Percentiles rank a stretch among this genome's conserved stretches.
phyloP scores from a whole-genome alignment of 2,797 vertebrate species.

The Sparus aurata region DNA sequence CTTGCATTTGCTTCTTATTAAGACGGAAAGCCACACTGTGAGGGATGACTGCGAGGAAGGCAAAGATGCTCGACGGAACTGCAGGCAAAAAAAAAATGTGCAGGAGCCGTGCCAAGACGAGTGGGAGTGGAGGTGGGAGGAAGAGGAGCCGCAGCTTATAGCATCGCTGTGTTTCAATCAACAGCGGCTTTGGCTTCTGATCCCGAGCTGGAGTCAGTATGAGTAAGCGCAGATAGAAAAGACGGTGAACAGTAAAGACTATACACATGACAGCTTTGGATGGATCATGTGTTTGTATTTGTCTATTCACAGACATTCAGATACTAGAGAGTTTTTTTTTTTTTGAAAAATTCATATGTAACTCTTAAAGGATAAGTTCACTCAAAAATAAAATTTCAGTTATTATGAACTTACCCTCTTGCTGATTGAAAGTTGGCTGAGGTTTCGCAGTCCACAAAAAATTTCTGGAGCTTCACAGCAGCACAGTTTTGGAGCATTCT shows the following conservation, averaged over 20 bases:
- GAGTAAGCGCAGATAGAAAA: slow-evolving; percentile 47
- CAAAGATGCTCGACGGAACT: slow-evolving; percentile 16
- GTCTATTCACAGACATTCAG: neutral
- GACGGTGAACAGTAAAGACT: slow-evolving; percentile 17
- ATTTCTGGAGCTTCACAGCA: no score
- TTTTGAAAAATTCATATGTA: neutral
- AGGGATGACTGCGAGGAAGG: slow-evolving; percentile 26
- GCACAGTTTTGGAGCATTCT: no score
- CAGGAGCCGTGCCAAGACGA: slow-evolving; percentile 48
- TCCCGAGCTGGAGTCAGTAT: slow-evolving; percentile 37
- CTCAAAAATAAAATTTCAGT: no score
- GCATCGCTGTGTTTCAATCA: slow-evolving; percentile 57
- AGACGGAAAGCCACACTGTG: slow-evolving; percentile 26
- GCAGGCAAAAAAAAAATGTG: slow-evolving; percentile 13
- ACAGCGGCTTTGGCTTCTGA: slow-evolving; percentile 58
- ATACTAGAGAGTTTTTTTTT: neutral
- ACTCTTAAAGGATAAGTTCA: neutral
- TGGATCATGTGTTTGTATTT: slow-evolving; percentile 28
- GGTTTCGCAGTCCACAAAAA: no score
- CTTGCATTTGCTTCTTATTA: slow-evolving; percentile 52
- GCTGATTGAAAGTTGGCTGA: no score
- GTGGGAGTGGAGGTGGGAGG: slow-evolving; percentile 66
- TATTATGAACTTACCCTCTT: no score
- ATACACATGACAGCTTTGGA: slow-evolving; percentile 15
- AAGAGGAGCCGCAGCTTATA: slow-evolving; percentile 57